phyloP scores from a whole-genome alignment of 2,888 invertebrate species.

The Vesta saturnalis region DNA sequence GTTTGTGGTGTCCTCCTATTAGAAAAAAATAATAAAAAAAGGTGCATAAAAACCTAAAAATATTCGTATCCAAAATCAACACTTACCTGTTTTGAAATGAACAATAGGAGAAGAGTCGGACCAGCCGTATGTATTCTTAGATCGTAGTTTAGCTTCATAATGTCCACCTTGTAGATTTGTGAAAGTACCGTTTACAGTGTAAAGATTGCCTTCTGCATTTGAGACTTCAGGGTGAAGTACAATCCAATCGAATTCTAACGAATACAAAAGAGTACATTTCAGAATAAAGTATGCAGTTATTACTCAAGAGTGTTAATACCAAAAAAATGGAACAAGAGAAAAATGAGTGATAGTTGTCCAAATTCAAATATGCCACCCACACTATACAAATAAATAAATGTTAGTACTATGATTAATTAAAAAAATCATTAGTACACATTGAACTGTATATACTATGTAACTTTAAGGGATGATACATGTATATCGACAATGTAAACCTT shows the following conservation, averaged over 20 bases:
- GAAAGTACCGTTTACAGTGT: conserved; percentile 59
- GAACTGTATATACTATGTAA: no score
- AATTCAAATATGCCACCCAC: no score
- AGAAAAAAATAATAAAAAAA: conserved; percentile 7
- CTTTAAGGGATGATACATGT: no score
- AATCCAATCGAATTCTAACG: conserved; percentile 56
- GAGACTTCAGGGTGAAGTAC: conserved; percentile 52
- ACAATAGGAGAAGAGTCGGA: conserved; percentile 59
- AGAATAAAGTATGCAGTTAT: neutral
- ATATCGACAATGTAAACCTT: no score
- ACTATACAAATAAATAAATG: no score
- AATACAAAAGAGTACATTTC: conserved; percentile 9
- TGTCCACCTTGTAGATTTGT: conserved; percentile 57
- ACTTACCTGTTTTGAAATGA: conserved; percentile 60
- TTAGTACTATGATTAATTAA: no score
- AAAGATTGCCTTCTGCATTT: conserved; percentile 52
- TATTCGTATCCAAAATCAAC: neutral
- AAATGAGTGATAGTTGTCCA: no score
- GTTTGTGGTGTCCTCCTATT: conserved; percentile 12
- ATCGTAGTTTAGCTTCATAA: conserved; percentile 61
- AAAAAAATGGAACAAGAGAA: no score
- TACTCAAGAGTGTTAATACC: neutral
- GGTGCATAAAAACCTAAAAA: neutral
- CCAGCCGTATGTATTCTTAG: conserved; percentile 63
- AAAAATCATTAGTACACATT: no score